A percentile compares a stretch with the other conserved stretches of the same genome.
Conservation (phyloP, 2,888 invertebrate species). For the Lycophotia porphyrea region DNA sequence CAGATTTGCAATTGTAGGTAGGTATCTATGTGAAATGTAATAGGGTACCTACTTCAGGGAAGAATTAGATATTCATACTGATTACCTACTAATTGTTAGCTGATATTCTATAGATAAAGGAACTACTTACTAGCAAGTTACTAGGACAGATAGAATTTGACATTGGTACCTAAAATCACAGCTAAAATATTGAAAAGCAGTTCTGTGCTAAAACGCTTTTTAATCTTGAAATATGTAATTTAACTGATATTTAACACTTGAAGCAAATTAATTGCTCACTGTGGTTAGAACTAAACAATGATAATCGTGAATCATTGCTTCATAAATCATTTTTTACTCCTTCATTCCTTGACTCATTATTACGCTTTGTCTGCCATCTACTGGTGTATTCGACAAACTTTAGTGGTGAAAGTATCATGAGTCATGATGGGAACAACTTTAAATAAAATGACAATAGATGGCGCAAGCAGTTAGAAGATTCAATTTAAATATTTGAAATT, state of each 20-base stretch:
- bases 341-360: conserved; percentile 42
- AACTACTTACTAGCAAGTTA: no score
- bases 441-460: conserved; percentile 25
- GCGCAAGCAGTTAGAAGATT: neutral
- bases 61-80: neutral
- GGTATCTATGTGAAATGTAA: conserved; percentile 1
- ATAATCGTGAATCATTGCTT: conserved; percentile 51
- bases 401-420: conserved; percentile 40
- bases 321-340: conserved; percentile 19
- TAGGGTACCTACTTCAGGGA: neutral
- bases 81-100: neutral
- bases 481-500: neutral
- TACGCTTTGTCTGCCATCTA: conserved; percentile 43
- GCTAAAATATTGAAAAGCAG: no score
- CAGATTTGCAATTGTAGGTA: conserved; percentile 11
- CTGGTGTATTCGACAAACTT: conserved; percentile 11
- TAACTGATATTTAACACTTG: conserved; percentile 22
- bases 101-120: neutral
- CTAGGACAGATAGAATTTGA: neutral
- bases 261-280: conserved; percentile 33
- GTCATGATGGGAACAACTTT: conserved; percentile 8
- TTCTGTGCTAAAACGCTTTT: neutral
- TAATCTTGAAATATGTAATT: conserved; percentile 1
- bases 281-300: conserved; percentile 38
- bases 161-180: no score